Evolutionary conservation across 2,888 invertebrate species (phyloP), one percentile per base, ranked within the genome.

Genomic region (Saturnia pavonia): DNA sequence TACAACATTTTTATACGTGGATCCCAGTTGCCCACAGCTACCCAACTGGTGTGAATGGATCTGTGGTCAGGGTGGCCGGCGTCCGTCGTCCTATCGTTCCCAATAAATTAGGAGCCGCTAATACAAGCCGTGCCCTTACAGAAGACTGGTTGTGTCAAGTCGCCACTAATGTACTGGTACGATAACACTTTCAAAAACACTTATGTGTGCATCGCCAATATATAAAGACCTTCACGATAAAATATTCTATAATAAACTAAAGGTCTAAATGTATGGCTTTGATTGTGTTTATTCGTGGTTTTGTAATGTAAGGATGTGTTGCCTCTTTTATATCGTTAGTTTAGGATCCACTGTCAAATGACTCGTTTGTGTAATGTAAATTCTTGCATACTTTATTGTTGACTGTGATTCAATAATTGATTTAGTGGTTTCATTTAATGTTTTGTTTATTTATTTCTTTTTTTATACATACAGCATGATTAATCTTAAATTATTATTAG

Each of bases 101-200:
- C 90, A 92, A 94, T 94, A 94, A 94, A 94, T 94, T 94, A 94
- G 91, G 84, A 89, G 89, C 90, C 90, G 88, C 91, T 94, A 93
- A 93, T 91, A 92, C 92, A 92, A 90, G 89, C 87, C 85, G 84
- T 88, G 88, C 86, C 89, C 88, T 90, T 88, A 93, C 93, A 92
- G 93, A 90, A 92, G 92, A 92, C 92, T 91, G 90, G 89, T 82
- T 88, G 87, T 90, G 92, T 92, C 92, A 91, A 88, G 86, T 86
- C 86, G 83, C 86, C 88, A 90, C 92, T 93, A 93, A 93, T 93
- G 92, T 92, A 93, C 90, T 86, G 87, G 88, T 79, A 78, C 84
- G 92, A 93, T 93, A 93, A 91, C 90, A 88, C 88, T 83, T 90
- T 91, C 91, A 91, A 91, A 87, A 90, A 83, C 89, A 88, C 90